A percentile compares a stretch with the other conserved stretches of the same genome.
These are phyloP conservation scores for Scaptomyza polygonia DNA, from an alignment of 2,888 invertebrate genomes.

Conservation along the genomic window DNA sequence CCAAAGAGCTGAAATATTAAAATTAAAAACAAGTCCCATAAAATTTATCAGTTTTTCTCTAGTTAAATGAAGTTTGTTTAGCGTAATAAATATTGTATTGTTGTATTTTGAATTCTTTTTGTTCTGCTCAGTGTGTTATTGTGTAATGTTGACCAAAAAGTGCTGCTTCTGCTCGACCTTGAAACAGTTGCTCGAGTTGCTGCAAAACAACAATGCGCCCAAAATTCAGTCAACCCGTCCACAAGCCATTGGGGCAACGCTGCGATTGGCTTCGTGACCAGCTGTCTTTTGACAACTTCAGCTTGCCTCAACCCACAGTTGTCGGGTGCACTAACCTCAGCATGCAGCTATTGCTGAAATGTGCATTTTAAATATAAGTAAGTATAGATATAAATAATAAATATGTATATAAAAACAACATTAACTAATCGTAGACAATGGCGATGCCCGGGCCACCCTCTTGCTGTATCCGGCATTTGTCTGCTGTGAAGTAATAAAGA, in stretches of 20 bases:
- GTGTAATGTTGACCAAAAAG: constrained; percentile 54
- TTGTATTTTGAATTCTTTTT: constrained; percentile 1
- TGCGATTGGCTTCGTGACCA: constrained; percentile 54
- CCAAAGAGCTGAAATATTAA: constrained; percentile 81
- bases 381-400: constrained; percentile 1
- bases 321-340: constrained; percentile 69
- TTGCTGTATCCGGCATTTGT: constrained; percentile 25
- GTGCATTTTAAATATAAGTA: constrained; percentile 45
- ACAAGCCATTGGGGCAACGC: constrained; percentile 18
- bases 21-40: constrained; percentile 41
- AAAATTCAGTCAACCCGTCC: constrained; percentile 55
- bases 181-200: not conserved
- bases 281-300: constrained; percentile 52
- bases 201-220: constrained; percentile 56
- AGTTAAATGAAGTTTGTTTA: constrained; percentile 52
- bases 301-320: constrained; percentile 45
- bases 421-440: constrained; percentile 54
- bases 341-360: constrained; percentile 34
- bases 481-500: constrained; percentile 34
- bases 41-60: not conserved
- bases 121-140: constrained; percentile 36
- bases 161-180: constrained; percentile 5
- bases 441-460: constrained; percentile 56
- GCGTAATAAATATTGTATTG: constrained; percentile 57
- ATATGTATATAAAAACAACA: constrained; percentile 22